A percentile compares a stretch with the other conserved stretches of the same genome.
These are phyloP conservation scores for Telmatochromis sp. DNA, from an alignment of 2,113 vertebrate genomes.

Conservation along the genomic window DNA sequence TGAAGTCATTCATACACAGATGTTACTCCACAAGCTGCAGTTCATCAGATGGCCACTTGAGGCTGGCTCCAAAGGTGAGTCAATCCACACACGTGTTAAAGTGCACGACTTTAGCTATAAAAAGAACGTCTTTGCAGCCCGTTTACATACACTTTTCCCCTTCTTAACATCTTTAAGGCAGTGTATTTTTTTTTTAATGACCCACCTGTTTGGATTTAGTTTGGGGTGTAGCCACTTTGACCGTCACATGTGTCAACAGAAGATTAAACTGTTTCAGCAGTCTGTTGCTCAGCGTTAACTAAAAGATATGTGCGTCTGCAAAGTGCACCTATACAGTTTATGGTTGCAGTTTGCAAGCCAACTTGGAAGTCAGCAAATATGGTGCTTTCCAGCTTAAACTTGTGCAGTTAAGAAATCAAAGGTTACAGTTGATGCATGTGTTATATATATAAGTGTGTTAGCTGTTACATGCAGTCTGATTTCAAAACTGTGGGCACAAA, in stretches of 20 bases:
- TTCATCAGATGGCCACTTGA: background rate
- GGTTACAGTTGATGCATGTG: background rate
- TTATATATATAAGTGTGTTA: background rate
- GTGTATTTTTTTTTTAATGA: background rate
- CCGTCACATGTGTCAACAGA: background rate
- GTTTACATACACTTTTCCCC: background rate
- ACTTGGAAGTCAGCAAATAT: background rate
- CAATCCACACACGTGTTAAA: background rate
- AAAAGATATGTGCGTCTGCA: background rate
- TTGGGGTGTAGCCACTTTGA: background rate
- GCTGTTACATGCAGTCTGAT: background rate
- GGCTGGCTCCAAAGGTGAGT: background rate
- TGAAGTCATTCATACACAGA: background rate
- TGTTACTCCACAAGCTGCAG: background rate
- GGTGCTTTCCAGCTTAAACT: background rate
- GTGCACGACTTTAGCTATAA: background rate
- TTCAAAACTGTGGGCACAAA: background rate
- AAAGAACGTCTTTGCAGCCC: background rate
- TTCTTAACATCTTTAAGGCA: background rate
- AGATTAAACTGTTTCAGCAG: background rate
- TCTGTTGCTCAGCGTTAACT: background rate
- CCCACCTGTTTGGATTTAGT: background rate
- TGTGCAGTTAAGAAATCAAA: background rate
- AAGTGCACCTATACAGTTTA: background rate
- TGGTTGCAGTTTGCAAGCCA: background rate